Evolutionary conservation across 2,888 invertebrate species (phyloP).

Genomic region (Drosophila neonasuta): DNA sequence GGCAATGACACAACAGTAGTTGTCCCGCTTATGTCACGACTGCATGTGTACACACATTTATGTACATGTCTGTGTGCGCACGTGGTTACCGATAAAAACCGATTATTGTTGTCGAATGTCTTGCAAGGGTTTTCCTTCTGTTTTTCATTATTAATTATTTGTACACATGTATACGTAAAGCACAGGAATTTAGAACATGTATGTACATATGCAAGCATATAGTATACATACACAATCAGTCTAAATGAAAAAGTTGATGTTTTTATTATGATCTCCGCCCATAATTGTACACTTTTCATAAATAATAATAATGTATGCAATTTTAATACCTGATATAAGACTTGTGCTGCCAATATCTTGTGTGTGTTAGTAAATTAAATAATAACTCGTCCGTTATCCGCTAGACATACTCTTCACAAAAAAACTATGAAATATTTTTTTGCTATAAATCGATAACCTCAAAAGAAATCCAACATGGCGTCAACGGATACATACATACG

Average conservation of each 20-base stretch:
- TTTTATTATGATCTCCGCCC: not conserved
- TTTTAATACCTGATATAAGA: too few relatives aligned
- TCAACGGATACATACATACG: slow-evolving; percentile 59
- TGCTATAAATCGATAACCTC: slow-evolving; percentile 53
- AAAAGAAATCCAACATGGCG: slow-evolving; percentile 69
- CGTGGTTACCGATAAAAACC: slow-evolving; percentile 32
- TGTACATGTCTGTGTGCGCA: slow-evolving; percentile 47
- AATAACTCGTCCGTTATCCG: not conserved
- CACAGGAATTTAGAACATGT: not conserved
- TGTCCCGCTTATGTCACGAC: slow-evolving; percentile 37
- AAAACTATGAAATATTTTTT: not conserved
- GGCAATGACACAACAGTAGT: slow-evolving; percentile 35
- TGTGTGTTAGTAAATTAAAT: not conserved
- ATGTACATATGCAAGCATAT: not conserved
- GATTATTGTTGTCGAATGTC: slow-evolving; percentile 22
- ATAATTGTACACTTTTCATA: too few relatives aligned
- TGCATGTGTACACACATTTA: not conserved
- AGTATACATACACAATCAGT: not conserved
- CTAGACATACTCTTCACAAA: not conserved
- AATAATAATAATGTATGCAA: too few relatives aligned
- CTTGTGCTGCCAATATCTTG: too few relatives aligned
- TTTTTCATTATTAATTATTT: not conserved
- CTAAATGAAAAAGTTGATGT: not conserved
- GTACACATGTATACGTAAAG: not conserved
- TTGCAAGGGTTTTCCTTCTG: not conserved